Evolutionary conservation across 2,113 vertebrate species (phyloP).

Genomic region (Passer domesticus): DNA sequence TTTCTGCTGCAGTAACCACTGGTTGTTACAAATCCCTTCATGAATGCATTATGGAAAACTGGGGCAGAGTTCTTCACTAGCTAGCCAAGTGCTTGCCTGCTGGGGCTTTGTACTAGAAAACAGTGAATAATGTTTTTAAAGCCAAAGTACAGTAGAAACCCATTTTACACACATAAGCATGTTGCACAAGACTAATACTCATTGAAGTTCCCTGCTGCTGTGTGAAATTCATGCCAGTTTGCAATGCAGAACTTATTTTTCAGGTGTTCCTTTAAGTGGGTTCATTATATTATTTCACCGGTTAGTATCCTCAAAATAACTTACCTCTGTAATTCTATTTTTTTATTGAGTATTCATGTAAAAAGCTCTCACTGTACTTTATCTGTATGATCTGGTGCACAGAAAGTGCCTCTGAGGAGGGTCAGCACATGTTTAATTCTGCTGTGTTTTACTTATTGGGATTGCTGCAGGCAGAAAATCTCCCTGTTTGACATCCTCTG

Average conservation of each 20-base stretch:
- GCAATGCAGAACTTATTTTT: conserved; percentile 23
- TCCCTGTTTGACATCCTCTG: not conserved
- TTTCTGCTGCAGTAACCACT: conserved; percentile 64
- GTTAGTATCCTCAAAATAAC: conserved; percentile 2
- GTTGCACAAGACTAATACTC: conserved; percentile 21
- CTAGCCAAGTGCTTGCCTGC: conserved; percentile 73
- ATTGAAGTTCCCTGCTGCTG: not conserved
- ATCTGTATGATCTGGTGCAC: not conserved
- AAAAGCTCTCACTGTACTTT: conserved; percentile 8
- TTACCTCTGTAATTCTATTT: not conserved
- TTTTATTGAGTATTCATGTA: conserved; percentile 15
- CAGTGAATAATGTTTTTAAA: conserved; percentile 58
- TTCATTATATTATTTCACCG: conserved; percentile 8
- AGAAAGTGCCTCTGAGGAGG: conserved; percentile 3
- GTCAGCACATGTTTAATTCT: not conserved
- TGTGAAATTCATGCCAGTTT: conserved; percentile 23
- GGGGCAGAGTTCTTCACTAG: conserved; percentile 68
- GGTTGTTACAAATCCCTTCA: conserved; percentile 74
- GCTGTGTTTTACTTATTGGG: not conserved
- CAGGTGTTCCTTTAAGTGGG: not conserved
- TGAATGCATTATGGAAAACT: conserved; percentile 77
- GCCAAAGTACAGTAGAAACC: conserved; percentile 57
- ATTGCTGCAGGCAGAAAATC: not conserved
- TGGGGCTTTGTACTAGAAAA: conserved; percentile 71
- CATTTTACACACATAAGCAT: conserved; percentile 32